These are phyloP conservation scores for Butorides virescens DNA, from an alignment of 2,113 vertebrate species.

Conservation along the genomic window DNA sequence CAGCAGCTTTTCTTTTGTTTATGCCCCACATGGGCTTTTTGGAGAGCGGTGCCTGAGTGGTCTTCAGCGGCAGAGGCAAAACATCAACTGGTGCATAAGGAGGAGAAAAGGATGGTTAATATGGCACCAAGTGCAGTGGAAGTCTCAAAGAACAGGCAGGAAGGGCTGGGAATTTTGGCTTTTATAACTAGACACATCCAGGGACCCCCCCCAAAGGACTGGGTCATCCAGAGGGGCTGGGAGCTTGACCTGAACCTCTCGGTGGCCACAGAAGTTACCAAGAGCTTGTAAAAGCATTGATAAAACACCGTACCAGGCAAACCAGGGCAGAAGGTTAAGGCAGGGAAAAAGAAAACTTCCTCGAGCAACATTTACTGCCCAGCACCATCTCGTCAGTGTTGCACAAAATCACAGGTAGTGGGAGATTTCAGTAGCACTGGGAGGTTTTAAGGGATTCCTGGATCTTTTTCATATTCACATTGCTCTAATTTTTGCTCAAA, in stretches of 20 bases:
- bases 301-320: not conserved
- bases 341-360: not conserved
- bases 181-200: not conserved
- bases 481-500: not conserved
- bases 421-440: not conserved
- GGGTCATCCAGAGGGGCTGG: not conserved
- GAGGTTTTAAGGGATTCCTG: not conserved
- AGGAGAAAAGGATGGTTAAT: not conserved
- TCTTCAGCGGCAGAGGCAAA: not conserved
- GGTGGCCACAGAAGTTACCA: not conserved
- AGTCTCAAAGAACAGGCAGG: not conserved
- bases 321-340: not conserved
- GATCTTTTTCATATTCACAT: not conserved
- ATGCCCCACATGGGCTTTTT: rapidly evolving
- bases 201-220: not conserved
- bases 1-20: not conserved
- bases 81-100: not conserved
- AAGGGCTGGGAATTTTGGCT: not conserved
- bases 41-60: not conserved
- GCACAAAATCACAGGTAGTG: not conserved
- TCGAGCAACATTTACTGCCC: not conserved
- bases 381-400: not conserved
- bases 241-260: not conserved
- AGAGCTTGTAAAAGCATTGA: not conserved
- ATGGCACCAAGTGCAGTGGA: not conserved